phyloP scores from a whole-genome alignment of 2,113 vertebrate genomes.

The Corythornis cristatus region DNA sequence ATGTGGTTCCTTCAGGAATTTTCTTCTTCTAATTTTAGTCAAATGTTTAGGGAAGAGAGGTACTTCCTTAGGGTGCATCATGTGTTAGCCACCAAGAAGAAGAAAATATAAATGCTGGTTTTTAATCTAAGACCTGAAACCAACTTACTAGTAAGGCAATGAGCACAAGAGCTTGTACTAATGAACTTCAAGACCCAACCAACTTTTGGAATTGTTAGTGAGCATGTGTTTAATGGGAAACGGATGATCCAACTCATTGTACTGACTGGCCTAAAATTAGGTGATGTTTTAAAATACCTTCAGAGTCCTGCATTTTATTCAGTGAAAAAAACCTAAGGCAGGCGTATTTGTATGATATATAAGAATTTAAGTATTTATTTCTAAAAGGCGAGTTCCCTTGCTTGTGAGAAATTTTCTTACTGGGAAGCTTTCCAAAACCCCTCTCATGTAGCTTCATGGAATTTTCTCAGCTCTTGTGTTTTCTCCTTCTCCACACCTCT shows the following conservation, averaged over 20 bases:
- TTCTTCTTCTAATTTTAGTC: background rate
- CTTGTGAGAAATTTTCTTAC: slow-evolving; percentile 68
- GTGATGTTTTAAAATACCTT: background rate
- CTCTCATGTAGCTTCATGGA: slow-evolving; percentile 65
- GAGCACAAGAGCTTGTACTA: background rate
- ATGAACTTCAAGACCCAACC: rapidly evolving
- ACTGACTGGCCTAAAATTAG: background rate
- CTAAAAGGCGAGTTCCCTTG: slow-evolving; percentile 40
- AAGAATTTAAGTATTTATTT: slow-evolving; percentile 64
- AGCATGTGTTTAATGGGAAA: background rate
- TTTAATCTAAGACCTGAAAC: background rate
- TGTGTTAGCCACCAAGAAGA: background rate
- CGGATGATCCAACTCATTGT: background rate
- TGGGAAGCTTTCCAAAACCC: slow-evolving; percentile 76
- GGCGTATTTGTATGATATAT: slow-evolving; percentile 6
- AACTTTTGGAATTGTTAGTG: background rate
- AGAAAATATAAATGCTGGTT: background rate
- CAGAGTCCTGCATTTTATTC: background rate
- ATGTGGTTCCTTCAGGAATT: background rate
- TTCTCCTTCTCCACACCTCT: slow-evolving; percentile 79
- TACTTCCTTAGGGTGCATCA: background rate
- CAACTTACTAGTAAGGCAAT: background rate
- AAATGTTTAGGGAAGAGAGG: background rate
- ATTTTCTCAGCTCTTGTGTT: slow-evolving; percentile 77
- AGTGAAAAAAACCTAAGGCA: background rate